Base-by-base conservation (phyloP, 2,113 vertebrate species). In the Promerops cafer region DNA sequence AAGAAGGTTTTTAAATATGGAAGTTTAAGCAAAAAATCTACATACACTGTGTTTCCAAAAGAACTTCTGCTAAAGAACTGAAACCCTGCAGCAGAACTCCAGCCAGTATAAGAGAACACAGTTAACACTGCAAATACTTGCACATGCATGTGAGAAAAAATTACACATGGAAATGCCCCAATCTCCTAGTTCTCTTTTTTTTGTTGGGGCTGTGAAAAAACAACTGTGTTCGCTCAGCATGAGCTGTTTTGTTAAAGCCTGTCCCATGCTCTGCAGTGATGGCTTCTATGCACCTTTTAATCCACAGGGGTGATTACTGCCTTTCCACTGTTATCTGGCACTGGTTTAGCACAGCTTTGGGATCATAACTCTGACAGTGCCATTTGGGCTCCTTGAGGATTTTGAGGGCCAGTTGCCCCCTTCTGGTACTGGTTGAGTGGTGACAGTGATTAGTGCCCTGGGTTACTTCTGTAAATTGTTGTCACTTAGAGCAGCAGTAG, bases 171-270 rank as follows among this genome's bases (percentile, higher is more conserved):
- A 83, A 69, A 50, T 13, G 5, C 6, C 17, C 65, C 26, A 49
- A 7, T 5, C 8, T 60, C 14, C 8, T 63, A 1, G 0, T 45
- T 86, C 35, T 63, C 8, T 23, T 85, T 71, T 23, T 85, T 71
- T 56, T 45, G 5, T 0, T 45, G 7, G 5, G 19, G 3, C 8
- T 72, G 54, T 42, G 56, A 45, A 40, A 53, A 90, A 53, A 3
- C 9, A 28, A 23, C 10, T 1, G 0, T 1, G 0, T 35, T 53
- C 7, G 6, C 76, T 59, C 12, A 8, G 7, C 6, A 20, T 20
- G 13, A 35, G 3, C 13, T 68, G 5, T 6, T 61, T 77, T 42
- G 10, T 44, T 33, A 10, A 24, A 56, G 10, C 6, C 20, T 50
- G 9, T 59, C 4, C 11, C 11, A 26, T 57, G 24, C 14, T 56